Evolutionary conservation across 2,888 invertebrate species (phyloP), one percentile per base, ranked within the genome.

Genomic region (Nemotelus pantherinus): DNA sequence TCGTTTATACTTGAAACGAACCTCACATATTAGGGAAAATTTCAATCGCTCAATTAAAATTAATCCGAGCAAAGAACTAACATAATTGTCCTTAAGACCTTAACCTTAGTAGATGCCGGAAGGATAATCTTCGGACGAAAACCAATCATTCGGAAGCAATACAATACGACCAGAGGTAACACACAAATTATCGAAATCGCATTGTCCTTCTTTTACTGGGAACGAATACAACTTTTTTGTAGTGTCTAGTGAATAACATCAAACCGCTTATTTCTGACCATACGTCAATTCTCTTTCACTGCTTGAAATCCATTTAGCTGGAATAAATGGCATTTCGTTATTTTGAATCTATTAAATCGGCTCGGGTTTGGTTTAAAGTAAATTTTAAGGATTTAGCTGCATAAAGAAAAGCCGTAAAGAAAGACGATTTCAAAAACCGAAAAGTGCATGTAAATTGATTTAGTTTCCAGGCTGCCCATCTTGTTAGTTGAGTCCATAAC

Each of bases 271-370:
- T 47, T 45, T 72, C 58, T 39, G 72, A 72, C 72, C 60, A 72
- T 58, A 60, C 60, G 58, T 47, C 60, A 72, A 72, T 72, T 47
- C 60, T 25, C 25, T 25, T 25, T 25, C 25, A 25, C 25, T 45
- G 72, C 47, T 45, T 9, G 25, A 60, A 60, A 72, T 64, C 63
- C 75, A 75, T 75, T 75, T 63, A 55, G 53, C 25, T 75, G 75
- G 75, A 75, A 75, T 75, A 75, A 75, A 75, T 75, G 44, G 53
- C 53, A 58, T 60, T 60, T 60, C 58, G 60, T 72, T 60, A 55
- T 71, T 57, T 55, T 57, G 43, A 71, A 57, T 71, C 71, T 71
- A 55, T 71, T 57, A 71, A 71, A 71, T 25, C 44, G 71, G 57
- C 25, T 39, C 57, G 25, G 47, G 10, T 45, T 55, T 57, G 44